Conservation (phyloP, 2,797 vertebrate genomes). For the Rhinatrema bivittatum region DNA sequence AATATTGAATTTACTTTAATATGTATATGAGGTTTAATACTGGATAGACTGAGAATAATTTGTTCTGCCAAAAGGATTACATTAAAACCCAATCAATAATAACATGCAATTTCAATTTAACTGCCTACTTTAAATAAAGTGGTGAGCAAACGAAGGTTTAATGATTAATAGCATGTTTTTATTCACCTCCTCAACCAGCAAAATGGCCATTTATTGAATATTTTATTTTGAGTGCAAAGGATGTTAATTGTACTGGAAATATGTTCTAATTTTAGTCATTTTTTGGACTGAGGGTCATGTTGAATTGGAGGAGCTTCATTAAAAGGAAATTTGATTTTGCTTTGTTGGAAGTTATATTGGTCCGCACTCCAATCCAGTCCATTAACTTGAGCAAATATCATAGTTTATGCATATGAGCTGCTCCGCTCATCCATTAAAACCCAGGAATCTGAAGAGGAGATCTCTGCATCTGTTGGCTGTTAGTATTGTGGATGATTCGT, state of each 20-base stretch:
- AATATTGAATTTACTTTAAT: constrained; percentile 34
- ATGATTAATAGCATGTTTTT: constrained; percentile 71
- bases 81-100: constrained; percentile 65
- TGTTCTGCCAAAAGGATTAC: constrained; percentile 60
- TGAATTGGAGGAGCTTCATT: constrained; percentile 69
- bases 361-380: constrained; percentile 68
- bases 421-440: constrained; percentile 7
- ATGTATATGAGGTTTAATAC: constrained; percentile 46
- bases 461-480: constrained; percentile 56
- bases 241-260: constrained; percentile 64
- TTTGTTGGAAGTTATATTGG: constrained; percentile 75
- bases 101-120: constrained; percentile 59
- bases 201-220: constrained; percentile 70
- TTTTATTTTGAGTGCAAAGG: constrained; percentile 64
- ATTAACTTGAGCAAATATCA: constrained; percentile 64
- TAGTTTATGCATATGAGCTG: constrained; percentile 43
- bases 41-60: constrained; percentile 54
- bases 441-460: too few species aligned
- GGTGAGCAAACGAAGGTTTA: constrained; percentile 62
- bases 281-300: constrained; percentile 46
- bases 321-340: constrained; percentile 81
- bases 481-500: constrained; percentile 40
- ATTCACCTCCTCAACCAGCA: constrained; percentile 65
- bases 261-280: constrained; percentile 74
- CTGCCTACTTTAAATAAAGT: constrained; percentile 61